Evolutionary conservation across 2,888 invertebrate genomes (phyloP), one percentile per base, ranked within the genome.

Genomic region (Yponomeuta sedellus): DNA sequence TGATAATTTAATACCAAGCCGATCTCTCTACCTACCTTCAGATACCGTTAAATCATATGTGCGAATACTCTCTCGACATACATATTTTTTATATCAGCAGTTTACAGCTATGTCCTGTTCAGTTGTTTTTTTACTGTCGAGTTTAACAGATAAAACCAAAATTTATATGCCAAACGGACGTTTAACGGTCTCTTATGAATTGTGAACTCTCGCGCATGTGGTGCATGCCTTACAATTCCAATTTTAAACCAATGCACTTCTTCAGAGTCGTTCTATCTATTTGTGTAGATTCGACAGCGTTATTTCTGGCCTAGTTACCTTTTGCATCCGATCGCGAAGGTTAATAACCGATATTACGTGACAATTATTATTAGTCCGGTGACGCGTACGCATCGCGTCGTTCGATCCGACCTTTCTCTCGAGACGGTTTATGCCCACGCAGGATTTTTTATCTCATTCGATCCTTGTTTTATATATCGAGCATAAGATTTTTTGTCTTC

Each of bases 391-490:
- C 44, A 52, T 16, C 44, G 44, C 44, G 44, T 52, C 44, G 44
- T 52, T 16, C 74, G 75, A 68, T 67, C 69, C 71, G 67, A 69
- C 67, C 63, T 71, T 72, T 72, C 74, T 83, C n/a, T 19, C 82
- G 81, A 73, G 85, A 83, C 20, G 12, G 44, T 16, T 12, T 52
- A 84, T 75, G 74, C 85, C 86, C 78, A 86, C 86, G 79, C 84
- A 73, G 70, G 76, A 77, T 77, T 80, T 79, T 81, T 74, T 34
- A 16, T 52, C 16, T 52, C 44, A 16, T 52, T 52, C 44, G 44
- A 12, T 2, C 44, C 44, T 52, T 52, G 16, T 52, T 52, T 16
- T 16, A 52, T 16, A 0, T 52, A 16, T 52, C 16, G 44, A 52
- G 16, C 44, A 16, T 1, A 12, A 52, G 12, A 52, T 52, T 52